Evolutionary conservation across 2,113 vertebrate genomes (phyloP).

Genomic region (Chroicocephalus ridibundus): DNA sequence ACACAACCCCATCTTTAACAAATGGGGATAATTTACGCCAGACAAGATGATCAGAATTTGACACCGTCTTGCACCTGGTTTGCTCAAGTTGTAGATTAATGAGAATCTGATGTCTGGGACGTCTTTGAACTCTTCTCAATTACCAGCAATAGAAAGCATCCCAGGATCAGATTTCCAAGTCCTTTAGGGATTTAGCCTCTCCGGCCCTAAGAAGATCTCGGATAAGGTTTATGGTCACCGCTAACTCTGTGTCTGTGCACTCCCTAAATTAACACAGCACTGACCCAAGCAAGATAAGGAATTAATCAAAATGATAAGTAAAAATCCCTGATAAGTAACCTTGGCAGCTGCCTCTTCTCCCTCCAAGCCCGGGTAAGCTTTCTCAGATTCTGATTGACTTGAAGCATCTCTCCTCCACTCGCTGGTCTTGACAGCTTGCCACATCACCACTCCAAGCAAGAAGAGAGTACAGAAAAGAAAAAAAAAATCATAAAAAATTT

Average conservation of each 20-base stretch:
- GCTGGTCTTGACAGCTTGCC: conserved; percentile 35
- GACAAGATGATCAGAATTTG: neutral
- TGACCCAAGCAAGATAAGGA: neutral
- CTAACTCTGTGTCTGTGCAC: neutral
- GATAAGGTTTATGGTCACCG: neutral
- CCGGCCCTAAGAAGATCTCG: neutral
- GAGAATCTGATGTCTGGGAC: neutral
- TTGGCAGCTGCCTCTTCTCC: neutral
- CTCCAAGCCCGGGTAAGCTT: neutral
- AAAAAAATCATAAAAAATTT: conserved; percentile 36
- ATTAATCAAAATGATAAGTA: neutral
- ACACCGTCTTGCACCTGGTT: neutral
- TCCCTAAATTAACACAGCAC: neutral
- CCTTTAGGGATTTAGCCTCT: neutral
- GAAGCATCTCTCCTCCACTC: neutral
- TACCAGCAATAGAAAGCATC: neutral
- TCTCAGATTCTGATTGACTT: conserved; percentile 24
- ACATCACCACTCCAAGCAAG: conserved; percentile 37
- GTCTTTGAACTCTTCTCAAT: neutral
- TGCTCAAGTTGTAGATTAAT: neutral
- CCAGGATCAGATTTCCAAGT: neutral
- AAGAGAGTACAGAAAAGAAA: neutral
- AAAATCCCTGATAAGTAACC: neutral
- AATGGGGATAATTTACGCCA: neutral
- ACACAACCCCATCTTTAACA: neutral